Evolutionary conservation across 2,797 vertebrate genomes (phyloP), one percentile per base, ranked within the genome.

Genomic region (Dromococcyx pavoninus): DNA sequence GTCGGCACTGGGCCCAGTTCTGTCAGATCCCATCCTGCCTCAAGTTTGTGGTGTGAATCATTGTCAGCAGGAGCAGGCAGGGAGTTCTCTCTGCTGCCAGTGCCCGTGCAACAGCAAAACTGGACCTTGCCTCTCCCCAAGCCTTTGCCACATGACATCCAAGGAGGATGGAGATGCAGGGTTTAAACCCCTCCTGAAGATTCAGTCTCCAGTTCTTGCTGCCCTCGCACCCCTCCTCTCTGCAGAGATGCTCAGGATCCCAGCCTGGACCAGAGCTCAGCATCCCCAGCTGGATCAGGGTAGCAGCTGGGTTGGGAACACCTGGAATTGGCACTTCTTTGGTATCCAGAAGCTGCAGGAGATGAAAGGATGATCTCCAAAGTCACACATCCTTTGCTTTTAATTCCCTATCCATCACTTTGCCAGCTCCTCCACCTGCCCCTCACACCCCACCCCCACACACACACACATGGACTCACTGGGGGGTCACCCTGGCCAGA

Each of bases 21-120:
- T 91, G 91, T 89, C 94, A 56, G 61, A 77, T 95, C 71, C 91
- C 65, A 85, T 50, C 87, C 71, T 46, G 77, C 94, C 74, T 80
- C n/a, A 1, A 4, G 53, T 67, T 28, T 23, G 3, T n/a, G 2
- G 13, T 1, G 10, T 27, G 77, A 62, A 70, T 57, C 83, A 43
- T 7, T 51, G 1, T 2, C 6, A 2, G 78, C 46, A 5, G 18
- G 48, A 50, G 23, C 43, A 35, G 25, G 23, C 43, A 35, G 25
- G 33, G 56, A 41, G 13, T 2, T 10, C 9, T 32, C 51, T 7
- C 71, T 24, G 6, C 21, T 12, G 30, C 30, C 22, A 9, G 23
- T 10, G 10, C 44, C 50, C 13, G 16, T 8, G 24, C 23, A 25
- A 50, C 12, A 7, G 23, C 48, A 51, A 50, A 12, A 28, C 0